Percentiles rank a stretch among this genome's conserved stretches.
Evolutionary conservation across 2,113 vertebrate species (phyloP).

Genomic region (Corynorhinus townsendii): DNA sequence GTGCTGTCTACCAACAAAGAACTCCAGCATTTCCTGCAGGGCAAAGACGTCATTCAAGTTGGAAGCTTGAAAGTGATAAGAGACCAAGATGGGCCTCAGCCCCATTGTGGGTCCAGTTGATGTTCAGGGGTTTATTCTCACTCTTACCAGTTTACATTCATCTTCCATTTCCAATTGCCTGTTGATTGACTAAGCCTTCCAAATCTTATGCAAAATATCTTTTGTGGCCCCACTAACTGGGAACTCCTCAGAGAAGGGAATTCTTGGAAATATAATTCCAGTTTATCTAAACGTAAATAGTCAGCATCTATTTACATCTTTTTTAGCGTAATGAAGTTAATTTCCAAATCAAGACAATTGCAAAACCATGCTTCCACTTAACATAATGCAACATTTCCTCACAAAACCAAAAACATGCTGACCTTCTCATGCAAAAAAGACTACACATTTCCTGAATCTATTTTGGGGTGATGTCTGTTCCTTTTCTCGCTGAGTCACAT

Average conservation of each 20-base stretch:
- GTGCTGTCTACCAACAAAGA: neutral
- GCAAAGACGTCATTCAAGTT: neutral
- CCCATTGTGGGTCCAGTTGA: neutral
- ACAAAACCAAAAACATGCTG: neutral
- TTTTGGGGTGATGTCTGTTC: neutral
- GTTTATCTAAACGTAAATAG: neutral
- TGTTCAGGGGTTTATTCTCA: neutral
- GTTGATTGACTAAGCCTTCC: neutral
- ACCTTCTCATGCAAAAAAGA: neutral
- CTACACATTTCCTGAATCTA: neutral
- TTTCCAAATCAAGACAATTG: neutral
- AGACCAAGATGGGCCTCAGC: neutral
- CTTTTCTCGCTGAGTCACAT: neutral
- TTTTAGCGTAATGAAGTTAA: neutral
- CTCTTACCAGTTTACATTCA: neutral
- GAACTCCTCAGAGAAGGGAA: neutral
- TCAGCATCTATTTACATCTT: neutral
- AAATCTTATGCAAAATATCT: neutral
- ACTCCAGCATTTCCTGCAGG: neutral
- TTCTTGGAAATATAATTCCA: neutral
- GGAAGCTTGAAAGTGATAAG: neutral
- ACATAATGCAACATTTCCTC: neutral
- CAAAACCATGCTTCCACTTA: neutral
- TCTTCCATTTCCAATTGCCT: neutral
- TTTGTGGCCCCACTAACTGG: neutral